Percentiles rank a stretch among this genome's conserved stretches.
Conservation (phyloP, 2,113 vertebrate species). For the Caretta caretta region DNA sequence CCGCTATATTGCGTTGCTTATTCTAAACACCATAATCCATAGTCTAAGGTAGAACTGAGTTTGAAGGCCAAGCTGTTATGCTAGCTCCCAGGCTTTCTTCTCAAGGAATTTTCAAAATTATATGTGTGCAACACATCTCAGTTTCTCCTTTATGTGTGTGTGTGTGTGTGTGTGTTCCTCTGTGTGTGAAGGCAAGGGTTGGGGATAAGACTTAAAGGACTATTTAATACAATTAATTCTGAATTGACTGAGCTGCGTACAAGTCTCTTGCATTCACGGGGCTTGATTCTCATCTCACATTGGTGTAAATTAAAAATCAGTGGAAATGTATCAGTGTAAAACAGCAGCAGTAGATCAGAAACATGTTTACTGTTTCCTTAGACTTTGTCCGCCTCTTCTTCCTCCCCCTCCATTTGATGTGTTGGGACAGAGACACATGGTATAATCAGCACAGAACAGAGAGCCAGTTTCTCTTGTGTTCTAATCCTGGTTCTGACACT, state of each 20-base stretch:
- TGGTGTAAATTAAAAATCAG: neutral
- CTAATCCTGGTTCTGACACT: neutral
- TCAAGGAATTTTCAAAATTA: neutral
- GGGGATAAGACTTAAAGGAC: neutral
- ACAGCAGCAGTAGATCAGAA: fast-evolving
- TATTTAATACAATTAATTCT: neutral
- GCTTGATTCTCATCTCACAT: neutral
- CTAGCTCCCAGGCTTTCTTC: neutral
- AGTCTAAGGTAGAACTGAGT: neutral
- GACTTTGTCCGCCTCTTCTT: neutral
- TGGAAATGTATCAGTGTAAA: fast-evolving
- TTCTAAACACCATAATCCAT: neutral
- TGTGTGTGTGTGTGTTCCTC: neutral
- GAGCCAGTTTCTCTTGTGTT: neutral
- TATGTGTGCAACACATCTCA: neutral
- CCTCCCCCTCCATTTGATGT: neutral
- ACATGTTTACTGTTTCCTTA: neutral
- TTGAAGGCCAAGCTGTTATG: neutral
- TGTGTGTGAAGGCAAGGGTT: neutral
- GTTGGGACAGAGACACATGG: neutral
- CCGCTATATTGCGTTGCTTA: neutral
- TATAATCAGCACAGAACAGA: neutral
- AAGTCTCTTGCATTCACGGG: fast-evolving
- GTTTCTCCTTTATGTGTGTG: neutral
- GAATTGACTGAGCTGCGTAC: fast-evolving